phyloP scores from a whole-genome alignment of 2,888 invertebrate genomes.

The Polydrusus cervinus region DNA sequence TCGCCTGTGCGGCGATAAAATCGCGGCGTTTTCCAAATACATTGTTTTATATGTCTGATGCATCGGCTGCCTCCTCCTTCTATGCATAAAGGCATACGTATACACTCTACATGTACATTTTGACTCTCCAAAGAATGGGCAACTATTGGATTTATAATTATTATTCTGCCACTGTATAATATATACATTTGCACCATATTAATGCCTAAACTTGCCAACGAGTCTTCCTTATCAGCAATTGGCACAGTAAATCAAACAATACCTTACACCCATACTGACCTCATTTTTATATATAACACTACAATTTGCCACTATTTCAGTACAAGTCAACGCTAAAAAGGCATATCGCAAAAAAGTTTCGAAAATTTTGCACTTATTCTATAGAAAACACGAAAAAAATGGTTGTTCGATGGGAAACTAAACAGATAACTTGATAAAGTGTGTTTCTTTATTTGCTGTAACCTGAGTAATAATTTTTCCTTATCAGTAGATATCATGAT shows the following conservation, averaged over 20 bases:
- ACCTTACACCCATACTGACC: not conserved
- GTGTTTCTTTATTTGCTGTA: not conserved
- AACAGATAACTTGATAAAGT: not conserved
- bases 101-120: no score
- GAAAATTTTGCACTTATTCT: not conserved
- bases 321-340: not conserved
- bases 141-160: no score
- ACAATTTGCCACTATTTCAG: not conserved
- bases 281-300: constrained; percentile 3
- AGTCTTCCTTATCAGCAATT: not conserved
- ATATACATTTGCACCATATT: no score
- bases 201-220: no score
- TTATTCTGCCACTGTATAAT: no score
- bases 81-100: no score
- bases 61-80: no score
- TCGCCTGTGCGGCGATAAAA: no score
- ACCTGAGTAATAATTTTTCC: constrained; percentile 25
- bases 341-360: not conserved
- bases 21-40: no score
- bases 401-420: not conserved
- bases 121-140: no score
- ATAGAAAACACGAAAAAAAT: constrained; percentile 9
- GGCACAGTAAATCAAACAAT: constrained; percentile 8
- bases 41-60: no score
- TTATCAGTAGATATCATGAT: constrained; percentile 35